Percentiles rank a stretch among this genome's conserved stretches.
phyloP scores from a whole-genome alignment of 2,888 invertebrate species.

The Biston stratarius region DNA sequence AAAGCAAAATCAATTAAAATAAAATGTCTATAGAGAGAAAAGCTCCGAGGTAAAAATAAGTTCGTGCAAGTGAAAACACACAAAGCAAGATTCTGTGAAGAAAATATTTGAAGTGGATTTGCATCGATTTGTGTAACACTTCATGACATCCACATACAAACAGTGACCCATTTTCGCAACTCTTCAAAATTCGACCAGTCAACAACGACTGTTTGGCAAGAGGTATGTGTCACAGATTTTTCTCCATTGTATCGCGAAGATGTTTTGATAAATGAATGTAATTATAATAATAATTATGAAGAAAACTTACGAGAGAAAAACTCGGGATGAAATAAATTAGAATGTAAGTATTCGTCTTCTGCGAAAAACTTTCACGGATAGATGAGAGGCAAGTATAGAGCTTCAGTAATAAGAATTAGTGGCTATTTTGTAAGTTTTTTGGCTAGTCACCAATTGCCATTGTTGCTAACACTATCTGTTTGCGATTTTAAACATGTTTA shows the following conservation, averaged over 20 bases:
- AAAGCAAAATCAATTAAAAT: slow-evolving; percentile 18
- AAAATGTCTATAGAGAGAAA: slow-evolving; percentile 30
- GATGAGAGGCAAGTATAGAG: slow-evolving; percentile 12
- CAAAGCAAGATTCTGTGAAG: slow-evolving; percentile 30
- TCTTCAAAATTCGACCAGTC: slow-evolving; percentile 71
- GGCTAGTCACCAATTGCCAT: slow-evolving; percentile 41
- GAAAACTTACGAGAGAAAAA: neutral
- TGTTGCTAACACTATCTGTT: slow-evolving; percentile 25
- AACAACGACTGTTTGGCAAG: slow-evolving; percentile 66
- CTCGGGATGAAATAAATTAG: slow-evolving; percentile 1
- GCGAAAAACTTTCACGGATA: slow-evolving; percentile 5
- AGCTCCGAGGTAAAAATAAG: slow-evolving; percentile 42
- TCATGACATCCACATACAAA: slow-evolving; percentile 64
- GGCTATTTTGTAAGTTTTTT: slow-evolving; percentile 36
- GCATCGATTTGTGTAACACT: slow-evolving; percentile 69
- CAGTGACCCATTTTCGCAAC: slow-evolving; percentile 80
- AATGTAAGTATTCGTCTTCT: neutral
- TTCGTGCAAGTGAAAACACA: slow-evolving; percentile 38
- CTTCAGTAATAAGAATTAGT: slow-evolving; percentile 10
- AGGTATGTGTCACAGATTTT: slow-evolving; percentile 67
- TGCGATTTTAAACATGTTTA: slow-evolving; percentile 6
- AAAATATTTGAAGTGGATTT: slow-evolving; percentile 55
- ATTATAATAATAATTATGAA: neutral
- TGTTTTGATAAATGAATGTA: slow-evolving; percentile 59
- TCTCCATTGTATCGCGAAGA: slow-evolving; percentile 62